Conservation (phyloP, 2,113 vertebrate genomes). For the Glaucidium brasilianum region DNA sequence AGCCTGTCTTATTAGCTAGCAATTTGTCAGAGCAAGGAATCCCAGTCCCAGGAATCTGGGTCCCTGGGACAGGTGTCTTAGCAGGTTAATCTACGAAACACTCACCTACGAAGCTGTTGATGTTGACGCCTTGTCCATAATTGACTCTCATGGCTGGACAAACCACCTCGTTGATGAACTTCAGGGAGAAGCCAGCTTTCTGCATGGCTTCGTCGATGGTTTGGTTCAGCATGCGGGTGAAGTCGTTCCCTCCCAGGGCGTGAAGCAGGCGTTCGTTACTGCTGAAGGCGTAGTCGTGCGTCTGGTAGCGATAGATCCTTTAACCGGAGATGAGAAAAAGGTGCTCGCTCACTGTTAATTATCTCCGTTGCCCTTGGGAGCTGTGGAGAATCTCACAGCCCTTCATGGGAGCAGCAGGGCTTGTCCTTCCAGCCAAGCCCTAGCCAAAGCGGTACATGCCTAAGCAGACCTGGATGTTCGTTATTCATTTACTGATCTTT, state of each 20-base stretch:
- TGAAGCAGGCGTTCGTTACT: slow-evolving; percentile 84
- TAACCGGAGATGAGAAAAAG: not conserved
- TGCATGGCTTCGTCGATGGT: slow-evolving; percentile 87
- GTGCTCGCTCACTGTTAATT: fast-evolving
- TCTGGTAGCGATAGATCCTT: slow-evolving; percentile 95
- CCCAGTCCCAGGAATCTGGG: too few relatives aligned
- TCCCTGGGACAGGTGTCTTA: not conserved
- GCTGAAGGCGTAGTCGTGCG: slow-evolving; percentile 90
- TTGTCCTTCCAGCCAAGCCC: not conserved
- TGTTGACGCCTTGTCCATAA: slow-evolving; percentile 81
- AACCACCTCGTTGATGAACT: slow-evolving; percentile 86
- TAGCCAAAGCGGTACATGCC: not conserved
- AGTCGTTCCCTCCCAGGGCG: slow-evolving; percentile 83
- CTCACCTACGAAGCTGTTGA: slow-evolving; percentile 88
- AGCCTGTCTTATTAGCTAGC: not conserved
- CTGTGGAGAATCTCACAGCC: fast-evolving
- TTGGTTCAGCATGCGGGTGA: slow-evolving; percentile 79
- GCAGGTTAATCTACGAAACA: not conserved
- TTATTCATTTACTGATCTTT: too few relatives aligned
- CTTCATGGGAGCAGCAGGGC: not conserved
- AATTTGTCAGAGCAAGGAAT: too few relatives aligned
- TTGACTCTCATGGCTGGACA: slow-evolving; percentile 79
- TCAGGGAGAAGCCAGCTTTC: slow-evolving; percentile 85
- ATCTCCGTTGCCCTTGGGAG: not conserved
- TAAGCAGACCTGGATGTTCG: too few relatives aligned